Base-by-base conservation (phyloP, 2,797 vertebrate species). In the Setipinna tenuifilis region DNA sequence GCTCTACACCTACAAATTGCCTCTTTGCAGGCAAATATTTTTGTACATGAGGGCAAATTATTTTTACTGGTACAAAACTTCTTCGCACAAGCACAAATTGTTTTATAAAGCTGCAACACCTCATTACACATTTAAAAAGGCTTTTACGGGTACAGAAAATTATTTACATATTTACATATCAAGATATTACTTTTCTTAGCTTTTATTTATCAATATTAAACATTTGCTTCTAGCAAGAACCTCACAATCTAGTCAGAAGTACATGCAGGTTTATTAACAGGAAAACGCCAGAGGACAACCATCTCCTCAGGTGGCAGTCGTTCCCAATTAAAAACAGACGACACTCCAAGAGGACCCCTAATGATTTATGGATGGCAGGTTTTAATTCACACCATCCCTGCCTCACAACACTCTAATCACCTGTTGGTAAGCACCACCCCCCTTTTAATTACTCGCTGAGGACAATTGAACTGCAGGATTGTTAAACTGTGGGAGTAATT, bases 311-410 rank as follows among this genome's bases (percentile, higher is more conserved):
- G 85, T 82, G 54, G 84, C 71, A 23, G 83, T 83, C 28, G 44
- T 83, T 62, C 82, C 84, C 57, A 48, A 71, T 41, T 58, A 65
- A 41, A 81, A 87, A 87, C 80, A 82, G 85, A 80, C 57, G 28
- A 14, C 81, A 78, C 83, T 17, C 82, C 35, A 80, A 50, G 17
- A 62, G 83, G 82, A 81, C 75, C 31, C 44, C 46, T 62, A 82
- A 85, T 87, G 87, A 86, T 87, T 83, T 83, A 83, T 87, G 85
- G 84, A 78, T 83, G 75, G 71, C 61, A 21, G 71, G 71, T 6
- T 19, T 44, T 78, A 7, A 78, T 78, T 78, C 35, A 41, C 71
- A 44, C 71, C 68, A 41, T 14, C 68, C 61, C 17, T 50, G 41
- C 78, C 78, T 62, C 71, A 21, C 71, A 78, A 78, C 71, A 44